Conservation (phyloP, 1,140 invertebrate species). For the Brachionus asplanchnoidis region DNA sequence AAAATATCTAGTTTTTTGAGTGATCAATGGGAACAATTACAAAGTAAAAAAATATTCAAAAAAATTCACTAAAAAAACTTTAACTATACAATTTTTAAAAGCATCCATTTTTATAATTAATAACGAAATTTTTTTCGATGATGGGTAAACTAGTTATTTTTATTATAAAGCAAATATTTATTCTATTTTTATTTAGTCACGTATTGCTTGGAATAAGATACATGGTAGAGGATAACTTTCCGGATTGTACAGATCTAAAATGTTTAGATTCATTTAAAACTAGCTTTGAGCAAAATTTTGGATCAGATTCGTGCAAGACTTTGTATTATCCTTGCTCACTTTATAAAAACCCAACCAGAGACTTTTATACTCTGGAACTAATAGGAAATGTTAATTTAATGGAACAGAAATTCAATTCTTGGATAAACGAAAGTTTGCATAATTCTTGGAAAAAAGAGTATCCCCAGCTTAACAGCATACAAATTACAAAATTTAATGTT, state of each 20-base stretch:
- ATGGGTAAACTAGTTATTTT: not conserved
- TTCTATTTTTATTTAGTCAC: not conserved
- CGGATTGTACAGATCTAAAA: constrained; percentile 17
- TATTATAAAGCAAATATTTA: not conserved
- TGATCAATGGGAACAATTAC: not conserved
- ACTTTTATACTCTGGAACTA: constrained; percentile 10
- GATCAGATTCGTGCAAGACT: not conserved
- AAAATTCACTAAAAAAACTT: not conserved
- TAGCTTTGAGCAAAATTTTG: not conserved
- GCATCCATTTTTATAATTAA: not conserved
- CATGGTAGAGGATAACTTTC: not conserved
- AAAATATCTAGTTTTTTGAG: constrained; percentile 19
- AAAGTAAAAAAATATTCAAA: not conserved
- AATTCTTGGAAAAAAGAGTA: constrained; percentile 23
- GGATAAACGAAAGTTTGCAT: not conserved
- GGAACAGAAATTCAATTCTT: not conserved
- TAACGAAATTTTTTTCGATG: not conserved
- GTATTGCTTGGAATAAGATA: constrained; percentile 12
- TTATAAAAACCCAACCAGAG: not conserved
- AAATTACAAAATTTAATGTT: not conserved
- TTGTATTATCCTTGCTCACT: not conserved
- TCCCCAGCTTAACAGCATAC: not conserved
- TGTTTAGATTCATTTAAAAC: not conserved
- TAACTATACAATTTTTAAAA: not conserved
- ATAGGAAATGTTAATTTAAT: not conserved